Evolutionary conservation across 92 coral and sea anemone species (phyloP), one percentile per base, ranked within the genome.

Genomic region (Parazoanthus darwini): DNA sequence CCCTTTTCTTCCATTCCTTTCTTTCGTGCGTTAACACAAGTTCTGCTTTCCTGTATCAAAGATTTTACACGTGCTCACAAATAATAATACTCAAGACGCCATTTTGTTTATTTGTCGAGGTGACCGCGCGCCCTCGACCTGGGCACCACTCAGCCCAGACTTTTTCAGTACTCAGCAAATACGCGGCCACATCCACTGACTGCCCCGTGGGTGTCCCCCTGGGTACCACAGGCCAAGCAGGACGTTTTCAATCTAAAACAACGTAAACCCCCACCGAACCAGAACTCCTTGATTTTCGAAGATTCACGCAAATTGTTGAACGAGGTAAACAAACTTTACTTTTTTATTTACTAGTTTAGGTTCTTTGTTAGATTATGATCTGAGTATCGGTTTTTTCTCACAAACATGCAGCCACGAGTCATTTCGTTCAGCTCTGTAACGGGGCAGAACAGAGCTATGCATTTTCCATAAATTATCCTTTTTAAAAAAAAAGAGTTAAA

Each of bases 181-280:
- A 6, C n/a, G 72, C 72, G n/a, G 72, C 72, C 72, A 66, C 7
- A 23, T 66, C 16, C 26, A 2, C 16, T 18, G 15, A 13, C 72
- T 66, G 3, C 50, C 8, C 7, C 72, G 16, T 66, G 72, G 72
- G 16, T 6, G 72, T 23, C 16, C 16, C 16, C 26, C 80, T 71
- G 80, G 80, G 82, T 87, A 86, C 46, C 80, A 88, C 65, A 88
- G 33, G 33, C 33, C 33, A 29, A 29, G 33, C 33, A 29, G 33
- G 33, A 29, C 33, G 33, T 29, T 29, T 29, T 29, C 33, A 29
- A 29, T 29, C 33, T 29, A 29, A 29, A 88, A 81, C 86, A 81
- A 50, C 86, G 87, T 9, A 80, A 81, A 44, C 90, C 90, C 23
- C 87, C 90, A 9, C 90, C 90, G 37, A 87, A 88, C 35, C 90